Conservation (phyloP, 2,888 invertebrate genomes). For the Lasioglossum figueresi region DNA sequence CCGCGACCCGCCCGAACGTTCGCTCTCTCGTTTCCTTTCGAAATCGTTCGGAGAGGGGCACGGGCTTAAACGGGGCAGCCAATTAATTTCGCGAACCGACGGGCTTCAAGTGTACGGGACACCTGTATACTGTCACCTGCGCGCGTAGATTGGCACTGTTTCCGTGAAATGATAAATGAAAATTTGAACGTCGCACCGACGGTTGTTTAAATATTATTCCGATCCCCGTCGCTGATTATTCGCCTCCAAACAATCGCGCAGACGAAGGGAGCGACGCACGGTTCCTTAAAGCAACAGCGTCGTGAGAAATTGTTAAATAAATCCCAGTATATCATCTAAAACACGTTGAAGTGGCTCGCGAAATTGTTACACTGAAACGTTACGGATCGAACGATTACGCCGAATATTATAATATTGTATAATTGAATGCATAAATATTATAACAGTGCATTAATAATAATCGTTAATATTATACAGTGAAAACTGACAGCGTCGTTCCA, state of each 20-base stretch:
- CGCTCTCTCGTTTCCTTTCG: background rate
- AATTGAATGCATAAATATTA: background rate
- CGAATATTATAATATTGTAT: background rate
- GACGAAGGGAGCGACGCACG: background rate
- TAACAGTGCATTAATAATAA: background rate
- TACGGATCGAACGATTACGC: background rate
- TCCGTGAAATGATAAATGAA: background rate
- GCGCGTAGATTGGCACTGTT: background rate
- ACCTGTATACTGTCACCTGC: background rate
- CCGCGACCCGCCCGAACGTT: background rate
- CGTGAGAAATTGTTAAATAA: background rate
- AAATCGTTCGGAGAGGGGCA: slow-evolving; percentile 3
- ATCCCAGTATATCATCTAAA: background rate
- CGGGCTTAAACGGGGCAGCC: slow-evolving; percentile 19
- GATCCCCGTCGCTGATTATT: background rate
- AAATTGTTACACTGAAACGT: background rate
- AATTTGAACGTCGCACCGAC: background rate
- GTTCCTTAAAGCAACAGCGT: background rate
- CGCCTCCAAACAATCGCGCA: background rate
- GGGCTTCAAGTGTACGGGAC: background rate
- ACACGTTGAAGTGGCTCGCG: background rate
- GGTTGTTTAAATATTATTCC: background rate
- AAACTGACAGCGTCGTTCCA: background rate
- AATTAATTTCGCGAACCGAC: slow-evolving; percentile 28
- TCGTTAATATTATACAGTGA: background rate